These are phyloP conservation scores for Andrena dorsata DNA, from an alignment of 2,888 invertebrate species.

Conservation along the genomic window DNA sequence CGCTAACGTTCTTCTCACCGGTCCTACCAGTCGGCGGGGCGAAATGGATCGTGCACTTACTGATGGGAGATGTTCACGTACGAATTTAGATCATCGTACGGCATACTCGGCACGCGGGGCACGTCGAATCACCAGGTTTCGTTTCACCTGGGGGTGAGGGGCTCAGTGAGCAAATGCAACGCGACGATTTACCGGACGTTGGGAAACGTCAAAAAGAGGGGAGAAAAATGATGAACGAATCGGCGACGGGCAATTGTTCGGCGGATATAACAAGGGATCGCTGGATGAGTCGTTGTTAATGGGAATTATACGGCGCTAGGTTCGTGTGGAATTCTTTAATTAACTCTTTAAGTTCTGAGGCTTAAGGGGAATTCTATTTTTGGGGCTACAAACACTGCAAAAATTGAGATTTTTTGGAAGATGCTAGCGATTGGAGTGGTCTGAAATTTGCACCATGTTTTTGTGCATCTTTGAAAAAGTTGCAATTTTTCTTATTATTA, in stretches of 20 bases:
- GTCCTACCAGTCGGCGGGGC: background rate
- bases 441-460: too few species aligned
- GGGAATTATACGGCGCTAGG: background rate
- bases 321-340: too few species aligned
- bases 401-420: too few species aligned
- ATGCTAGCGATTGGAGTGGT: too few species aligned
- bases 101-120: slow-evolving; percentile 14
- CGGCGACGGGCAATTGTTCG: slow-evolving; percentile 39
- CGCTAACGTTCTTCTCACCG: background rate
- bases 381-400: too few species aligned
- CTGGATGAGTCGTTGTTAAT: slow-evolving; percentile 11
- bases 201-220: slow-evolving; percentile 36
- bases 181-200: slow-evolving; percentile 39
- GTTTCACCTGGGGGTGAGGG: background rate
- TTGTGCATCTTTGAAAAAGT: too few species aligned
- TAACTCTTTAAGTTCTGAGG: too few species aligned
- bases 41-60: background rate
- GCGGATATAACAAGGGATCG: background rate
- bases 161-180: background rate
- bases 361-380: too few species aligned
- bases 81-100: slow-evolving; percentile 27
- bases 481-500: too few species aligned
- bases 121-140: background rate
- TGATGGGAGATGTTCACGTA: background rate
- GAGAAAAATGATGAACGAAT: slow-evolving; percentile 35